Percentiles rank a stretch among this genome's conserved stretches.
These are phyloP conservation scores for Zaprionus ornatus DNA, from an alignment of 1,140 invertebrate species.

Conservation along the genomic window DNA sequence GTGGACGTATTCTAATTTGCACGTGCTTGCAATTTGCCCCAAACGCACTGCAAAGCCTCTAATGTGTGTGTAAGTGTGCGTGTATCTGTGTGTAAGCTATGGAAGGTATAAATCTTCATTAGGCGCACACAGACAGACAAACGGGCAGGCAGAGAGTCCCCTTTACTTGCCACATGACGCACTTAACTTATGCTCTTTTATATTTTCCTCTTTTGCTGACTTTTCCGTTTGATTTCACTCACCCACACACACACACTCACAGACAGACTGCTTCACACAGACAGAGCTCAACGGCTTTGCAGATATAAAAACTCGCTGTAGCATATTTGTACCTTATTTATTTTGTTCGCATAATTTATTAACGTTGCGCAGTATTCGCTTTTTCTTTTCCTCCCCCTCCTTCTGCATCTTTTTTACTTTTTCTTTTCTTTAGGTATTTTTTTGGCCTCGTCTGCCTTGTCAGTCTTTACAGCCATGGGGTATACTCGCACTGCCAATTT, in stretches of 20 bases:
- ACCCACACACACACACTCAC: slow-evolving; percentile 14
- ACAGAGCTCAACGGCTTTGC: slow-evolving; percentile 53
- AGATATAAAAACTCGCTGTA: slow-evolving; percentile 39
- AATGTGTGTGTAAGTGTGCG: slow-evolving; percentile 24
- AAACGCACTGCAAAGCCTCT: slow-evolving; percentile 49
- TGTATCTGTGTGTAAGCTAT: slow-evolving; percentile 16
- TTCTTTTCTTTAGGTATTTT: slow-evolving; percentile 4
- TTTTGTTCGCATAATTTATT: slow-evolving; percentile 74
- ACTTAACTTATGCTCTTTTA: slow-evolving; percentile 73
- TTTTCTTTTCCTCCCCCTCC: neutral
- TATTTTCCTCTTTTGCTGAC: slow-evolving; percentile 52
- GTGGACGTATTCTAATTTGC: slow-evolving; percentile 71
- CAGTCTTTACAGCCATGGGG: neutral
- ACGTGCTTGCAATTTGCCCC: slow-evolving; percentile 75
- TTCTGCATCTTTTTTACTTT: neutral
- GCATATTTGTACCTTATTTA: slow-evolving; percentile 75
- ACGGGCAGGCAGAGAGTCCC: slow-evolving; percentile 17
- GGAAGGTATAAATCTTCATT: slow-evolving; percentile 75
- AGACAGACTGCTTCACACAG: neutral
- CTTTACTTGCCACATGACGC: slow-evolving; percentile 44
- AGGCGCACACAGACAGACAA: slow-evolving; percentile 31
- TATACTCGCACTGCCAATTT: neutral
- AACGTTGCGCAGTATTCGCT: slow-evolving; percentile 41
- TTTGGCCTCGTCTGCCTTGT: slow-evolving; percentile 11
- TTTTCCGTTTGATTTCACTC: slow-evolving; percentile 69